Percentiles rank a stretch among this genome's conserved stretches.
These are phyloP conservation scores for Rhagophthalmus giganteus DNA, from an alignment of 2,888 invertebrate genomes.

Conservation along the genomic window DNA sequence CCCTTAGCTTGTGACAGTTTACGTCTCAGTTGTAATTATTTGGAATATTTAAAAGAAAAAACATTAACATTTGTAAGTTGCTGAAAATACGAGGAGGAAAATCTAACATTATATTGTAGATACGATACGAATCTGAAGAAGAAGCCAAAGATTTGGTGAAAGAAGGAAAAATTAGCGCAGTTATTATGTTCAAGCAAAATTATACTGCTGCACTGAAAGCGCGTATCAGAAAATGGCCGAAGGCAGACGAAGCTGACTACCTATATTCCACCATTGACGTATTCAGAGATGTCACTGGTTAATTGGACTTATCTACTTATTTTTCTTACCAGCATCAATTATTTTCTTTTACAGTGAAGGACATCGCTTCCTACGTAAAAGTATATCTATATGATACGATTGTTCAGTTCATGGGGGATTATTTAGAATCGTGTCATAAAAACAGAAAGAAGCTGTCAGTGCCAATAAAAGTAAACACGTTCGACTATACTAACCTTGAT, in stretches of 20 bases:
- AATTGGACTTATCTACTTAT: conserved; percentile 42
- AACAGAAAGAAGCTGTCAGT: conserved; percentile 65
- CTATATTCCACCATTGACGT: conserved; percentile 69
- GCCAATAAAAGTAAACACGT: conserved; percentile 63
- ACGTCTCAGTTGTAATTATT: conserved; percentile 75
- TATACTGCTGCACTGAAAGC: conserved; percentile 70
- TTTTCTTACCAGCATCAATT: neutral
- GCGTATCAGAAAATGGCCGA: conserved; percentile 58
- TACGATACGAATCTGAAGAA: conserved; percentile 55
- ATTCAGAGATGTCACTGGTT: conserved; percentile 84
- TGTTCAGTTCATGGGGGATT: conserved; percentile 67
- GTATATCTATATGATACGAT: conserved; percentile 75
- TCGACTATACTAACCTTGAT: too few species aligned
- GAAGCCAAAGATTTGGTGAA: conserved; percentile 68
- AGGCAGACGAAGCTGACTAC: conserved; percentile 61
- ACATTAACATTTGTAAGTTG: conserved; percentile 68
- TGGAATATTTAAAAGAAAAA: conserved; percentile 68
- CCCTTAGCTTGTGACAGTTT: conserved; percentile 70
- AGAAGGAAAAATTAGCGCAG: conserved; percentile 75
- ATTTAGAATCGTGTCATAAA: conserved; percentile 66
- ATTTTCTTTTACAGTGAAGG: conserved; percentile 71
- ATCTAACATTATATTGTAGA: conserved; percentile 50
- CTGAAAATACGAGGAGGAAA: neutral
- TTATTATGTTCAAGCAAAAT: conserved; percentile 73
- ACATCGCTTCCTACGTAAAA: conserved; percentile 79